A percentile compares a stretch with the other conserved stretches of the same genome.
phyloP scores from a whole-genome alignment of 2,888 invertebrate genomes.

The Drosophila pseudotalamancana region DNA sequence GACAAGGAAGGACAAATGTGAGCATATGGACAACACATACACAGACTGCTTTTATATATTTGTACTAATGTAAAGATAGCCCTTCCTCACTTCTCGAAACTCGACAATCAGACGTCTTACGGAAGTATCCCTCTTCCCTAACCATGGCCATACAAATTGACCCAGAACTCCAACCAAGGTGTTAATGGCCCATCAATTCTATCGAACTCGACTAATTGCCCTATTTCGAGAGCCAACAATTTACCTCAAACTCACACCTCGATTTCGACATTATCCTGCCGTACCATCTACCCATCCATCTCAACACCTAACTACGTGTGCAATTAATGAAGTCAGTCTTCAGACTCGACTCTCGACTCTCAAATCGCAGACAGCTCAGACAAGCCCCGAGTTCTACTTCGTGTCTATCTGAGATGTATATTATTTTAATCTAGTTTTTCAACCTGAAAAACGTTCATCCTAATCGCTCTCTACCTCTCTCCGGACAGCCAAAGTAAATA shows the following conservation, averaged over 20 bases:
- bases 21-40: too few relatives aligned
- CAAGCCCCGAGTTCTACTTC: conserved; percentile 15
- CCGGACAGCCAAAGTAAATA: conserved; percentile 65
- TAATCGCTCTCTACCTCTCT: neutral
- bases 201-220: conserved; percentile 63
- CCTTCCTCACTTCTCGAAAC: too few relatives aligned
- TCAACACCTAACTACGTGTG: conserved; percentile 37
- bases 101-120: neutral
- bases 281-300: neutral
- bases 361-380: conserved; percentile 41
- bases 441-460: conserved; percentile 23
- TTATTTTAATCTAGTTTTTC: conserved; percentile 70
- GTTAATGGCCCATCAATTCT: conserved; percentile 71
- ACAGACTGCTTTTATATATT: too few relatives aligned
- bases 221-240: conserved; percentile 30
- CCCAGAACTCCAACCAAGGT: conserved; percentile 63
- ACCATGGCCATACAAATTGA: neutral
- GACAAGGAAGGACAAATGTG: neutral
- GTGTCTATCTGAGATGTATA: conserved; percentile 26
- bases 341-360: too few relatives aligned
- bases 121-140: neutral
- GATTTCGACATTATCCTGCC: conserved; percentile 5
- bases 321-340: conserved; percentile 60
- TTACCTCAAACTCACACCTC: conserved; percentile 74
- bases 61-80: neutral